Conservation (phyloP, 1,140 invertebrate genomes). For the Trissolcus basalis region DNA sequence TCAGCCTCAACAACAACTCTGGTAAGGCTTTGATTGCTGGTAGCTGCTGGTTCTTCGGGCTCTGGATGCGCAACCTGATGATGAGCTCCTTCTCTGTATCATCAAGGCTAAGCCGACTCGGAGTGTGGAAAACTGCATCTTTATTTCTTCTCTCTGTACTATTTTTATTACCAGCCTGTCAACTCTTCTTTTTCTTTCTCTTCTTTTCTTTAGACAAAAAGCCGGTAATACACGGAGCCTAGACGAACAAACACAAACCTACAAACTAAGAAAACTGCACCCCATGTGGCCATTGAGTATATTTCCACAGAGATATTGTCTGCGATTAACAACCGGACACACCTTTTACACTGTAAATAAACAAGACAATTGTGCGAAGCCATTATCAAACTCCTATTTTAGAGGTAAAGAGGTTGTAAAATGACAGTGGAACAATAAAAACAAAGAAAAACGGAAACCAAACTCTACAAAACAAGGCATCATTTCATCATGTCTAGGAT, state of each 20-base stretch:
- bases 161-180: slow-evolving; percentile 5
- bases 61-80: slow-evolving; percentile 23
- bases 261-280: slow-evolving; percentile 25
- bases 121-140: slow-evolving; percentile 5
- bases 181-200: slow-evolving; percentile 36
- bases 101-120: slow-evolving; percentile 19
- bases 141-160: slow-evolving; percentile 6
- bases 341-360: slow-evolving; percentile 44
- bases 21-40: slow-evolving; percentile 55
- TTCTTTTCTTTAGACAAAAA: slow-evolving; percentile 56
- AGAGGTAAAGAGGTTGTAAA: slow-evolving; percentile 11
- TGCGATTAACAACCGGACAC: slow-evolving; percentile 21
- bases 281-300: slow-evolving; percentile 40
- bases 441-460: slow-evolving; percentile 3
- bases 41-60: slow-evolving; percentile 42
- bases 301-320: slow-evolving; percentile 28
- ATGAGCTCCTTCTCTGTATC: slow-evolving; percentile 12
- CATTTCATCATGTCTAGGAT: too few relatives aligned
- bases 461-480: slow-evolving; percentile 12
- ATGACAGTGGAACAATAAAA: slow-evolving; percentile 5
- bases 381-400: slow-evolving; percentile 9
- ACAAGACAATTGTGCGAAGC: slow-evolving; percentile 35
- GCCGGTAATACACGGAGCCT: slow-evolving; percentile 14
- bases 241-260: slow-evolving; percentile 14
- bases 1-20: slow-evolving; percentile 52